Percentiles rank a stretch among this genome's conserved stretches.
Evolutionary conservation across 2,113 vertebrate species (phyloP).

Genomic region (Coptodon rendalli): DNA sequence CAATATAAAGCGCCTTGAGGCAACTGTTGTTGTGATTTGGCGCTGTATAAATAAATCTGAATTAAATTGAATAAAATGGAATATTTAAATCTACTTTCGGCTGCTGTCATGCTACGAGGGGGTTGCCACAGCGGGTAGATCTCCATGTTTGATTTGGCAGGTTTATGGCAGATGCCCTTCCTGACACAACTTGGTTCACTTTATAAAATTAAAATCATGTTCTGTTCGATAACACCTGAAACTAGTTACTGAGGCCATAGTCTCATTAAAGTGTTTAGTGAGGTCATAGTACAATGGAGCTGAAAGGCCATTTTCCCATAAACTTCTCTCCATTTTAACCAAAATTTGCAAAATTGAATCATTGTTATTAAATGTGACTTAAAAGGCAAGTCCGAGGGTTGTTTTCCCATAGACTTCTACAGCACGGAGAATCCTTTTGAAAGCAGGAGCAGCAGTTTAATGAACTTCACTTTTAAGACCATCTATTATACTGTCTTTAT

Average conservation of each 20-base stretch:
- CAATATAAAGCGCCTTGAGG: not conserved
- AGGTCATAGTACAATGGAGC: not conserved
- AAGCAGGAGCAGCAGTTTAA: not conserved
- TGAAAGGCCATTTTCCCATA: not conserved
- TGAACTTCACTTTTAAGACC: not conserved
- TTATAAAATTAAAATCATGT: not conserved
- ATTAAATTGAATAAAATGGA: not conserved
- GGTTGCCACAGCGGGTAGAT: not conserved
- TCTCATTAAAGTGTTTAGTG: not conserved
- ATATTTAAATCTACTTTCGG: not conserved
- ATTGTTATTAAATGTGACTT: not conserved
- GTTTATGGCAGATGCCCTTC: not conserved
- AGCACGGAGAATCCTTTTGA: not conserved
- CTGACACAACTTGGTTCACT: not conserved
- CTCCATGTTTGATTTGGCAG: not conserved
- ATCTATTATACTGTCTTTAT: not conserved
- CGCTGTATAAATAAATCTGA: fast-evolving
- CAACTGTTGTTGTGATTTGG: not conserved
- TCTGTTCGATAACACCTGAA: fast-evolving
- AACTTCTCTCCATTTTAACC: not conserved
- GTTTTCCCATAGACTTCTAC: not conserved
- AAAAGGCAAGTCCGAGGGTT: not conserved
- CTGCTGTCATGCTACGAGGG: not conserved
- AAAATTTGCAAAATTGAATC: not conserved
- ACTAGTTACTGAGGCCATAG: not conserved